phyloP scores from a whole-genome alignment of 2,113 vertebrate genomes.

The Orientallactaga bullata region DNA sequence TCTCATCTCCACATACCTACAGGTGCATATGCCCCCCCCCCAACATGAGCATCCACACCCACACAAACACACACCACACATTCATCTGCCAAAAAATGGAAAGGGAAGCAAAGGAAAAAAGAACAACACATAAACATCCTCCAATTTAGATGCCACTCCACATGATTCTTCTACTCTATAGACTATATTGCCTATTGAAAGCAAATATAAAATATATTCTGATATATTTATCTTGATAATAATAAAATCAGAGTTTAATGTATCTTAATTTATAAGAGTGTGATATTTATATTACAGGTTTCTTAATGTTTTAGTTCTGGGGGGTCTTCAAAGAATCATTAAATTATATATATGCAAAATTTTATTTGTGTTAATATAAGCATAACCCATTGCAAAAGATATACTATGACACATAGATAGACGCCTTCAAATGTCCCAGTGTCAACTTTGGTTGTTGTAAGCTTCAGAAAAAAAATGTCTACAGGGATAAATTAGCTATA shows the following conservation, averaged over 20 bases:
- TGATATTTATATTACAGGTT: background rate
- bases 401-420: background rate
- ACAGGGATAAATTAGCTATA: background rate
- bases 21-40: too few relatives aligned
- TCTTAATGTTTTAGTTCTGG: slow-evolving; percentile 10
- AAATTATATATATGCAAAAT: background rate
- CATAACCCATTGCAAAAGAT: background rate
- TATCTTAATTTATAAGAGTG: background rate
- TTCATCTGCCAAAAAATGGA: too few relatives aligned
- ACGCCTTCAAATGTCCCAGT: background rate
- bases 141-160: background rate
- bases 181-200: background rate
- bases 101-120: background rate
- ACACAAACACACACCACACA: too few relatives aligned
- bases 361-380: background rate
- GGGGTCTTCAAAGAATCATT: background rate
- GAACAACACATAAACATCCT: background rate
- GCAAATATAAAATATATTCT: background rate
- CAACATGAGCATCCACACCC: background rate
- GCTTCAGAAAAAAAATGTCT: background rate
- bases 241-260: background rate
- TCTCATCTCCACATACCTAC: background rate
- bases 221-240: background rate
- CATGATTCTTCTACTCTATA: background rate
- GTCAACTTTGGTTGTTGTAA: background rate